Evolutionary conservation across 2,888 invertebrate species (phyloP).

Genomic region (Lycocerus yunnanus): DNA sequence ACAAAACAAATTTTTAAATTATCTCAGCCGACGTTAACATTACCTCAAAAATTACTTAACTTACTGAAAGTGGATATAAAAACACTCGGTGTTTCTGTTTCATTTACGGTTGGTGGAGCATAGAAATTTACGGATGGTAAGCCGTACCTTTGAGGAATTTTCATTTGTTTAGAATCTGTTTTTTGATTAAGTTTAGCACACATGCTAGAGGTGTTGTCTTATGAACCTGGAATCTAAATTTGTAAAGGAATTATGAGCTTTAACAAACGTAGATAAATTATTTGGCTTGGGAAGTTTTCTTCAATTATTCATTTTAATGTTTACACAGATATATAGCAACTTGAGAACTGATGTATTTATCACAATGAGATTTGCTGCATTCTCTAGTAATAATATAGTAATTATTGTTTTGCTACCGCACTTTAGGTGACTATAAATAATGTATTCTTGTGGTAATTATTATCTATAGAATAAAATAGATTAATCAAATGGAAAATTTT

Average conservation of each 20-base stretch:
- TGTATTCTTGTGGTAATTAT: not conserved
- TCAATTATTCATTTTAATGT: not conserved
- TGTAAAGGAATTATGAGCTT: not conserved
- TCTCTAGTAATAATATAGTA: not conserved
- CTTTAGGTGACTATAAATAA: not conserved
- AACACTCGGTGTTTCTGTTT: not conserved
- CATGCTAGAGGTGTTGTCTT: not conserved
- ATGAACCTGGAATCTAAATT: not conserved
- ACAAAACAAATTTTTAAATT: not conserved
- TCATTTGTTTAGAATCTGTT: not conserved
- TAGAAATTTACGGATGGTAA: constrained; percentile 1
- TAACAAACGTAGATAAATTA: not conserved
- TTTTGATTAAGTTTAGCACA: not conserved
- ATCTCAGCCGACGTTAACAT: not conserved
- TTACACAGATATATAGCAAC: not conserved
- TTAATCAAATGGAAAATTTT: too few relatives aligned
- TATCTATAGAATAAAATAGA: too few relatives aligned
- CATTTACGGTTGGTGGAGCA: not conserved
- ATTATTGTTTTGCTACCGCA: not conserved
- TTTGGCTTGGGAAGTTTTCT: not conserved
- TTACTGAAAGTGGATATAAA: not conserved
- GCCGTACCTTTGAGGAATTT: not conserved
- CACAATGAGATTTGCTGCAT: not conserved
- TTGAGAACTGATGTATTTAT: too few relatives aligned
- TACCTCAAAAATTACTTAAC: not conserved